Evolutionary conservation across 1,140 invertebrate genomes (phyloP).

Genomic region (Lethrus apterus): DNA sequence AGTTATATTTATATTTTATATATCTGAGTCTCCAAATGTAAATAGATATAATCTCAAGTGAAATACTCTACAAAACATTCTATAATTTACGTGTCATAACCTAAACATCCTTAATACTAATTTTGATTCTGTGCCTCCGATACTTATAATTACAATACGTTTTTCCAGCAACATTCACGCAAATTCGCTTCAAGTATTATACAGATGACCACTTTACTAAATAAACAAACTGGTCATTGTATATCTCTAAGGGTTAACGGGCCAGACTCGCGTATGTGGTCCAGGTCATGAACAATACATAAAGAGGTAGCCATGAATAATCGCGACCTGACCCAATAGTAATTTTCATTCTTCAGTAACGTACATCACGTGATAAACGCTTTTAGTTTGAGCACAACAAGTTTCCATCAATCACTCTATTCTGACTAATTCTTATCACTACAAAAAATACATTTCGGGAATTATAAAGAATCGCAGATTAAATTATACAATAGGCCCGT

Average conservation of each 20-base stretch:
- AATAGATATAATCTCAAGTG: slow-evolving; percentile 36
- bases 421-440: too few species aligned
- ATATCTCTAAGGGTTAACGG: too few species aligned
- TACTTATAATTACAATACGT: slow-evolving; percentile 28
- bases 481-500: neutral
- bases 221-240: too few species aligned
- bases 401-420: too few species aligned
- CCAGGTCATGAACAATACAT: slow-evolving; percentile 5
- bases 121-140: slow-evolving; percentile 39
- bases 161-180: slow-evolving; percentile 23
- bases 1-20: slow-evolving; percentile 33
- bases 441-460: too few species aligned
- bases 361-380: too few species aligned
- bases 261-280: too few species aligned
- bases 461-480: slow-evolving; percentile 7
- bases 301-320: slow-evolving; percentile 21
- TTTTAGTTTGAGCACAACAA: too few species aligned
- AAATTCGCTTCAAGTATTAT: too few species aligned
- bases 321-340: slow-evolving; percentile 2
- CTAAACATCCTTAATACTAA: slow-evolving; percentile 36
- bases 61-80: slow-evolving; percentile 33
- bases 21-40: slow-evolving; percentile 36
- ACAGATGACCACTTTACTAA: too few species aligned
- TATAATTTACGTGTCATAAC: slow-evolving; percentile 31
- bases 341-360: too few species aligned